phyloP scores from a whole-genome alignment of 2,113 vertebrate genomes.

The Eptatretus burgeri region DNA sequence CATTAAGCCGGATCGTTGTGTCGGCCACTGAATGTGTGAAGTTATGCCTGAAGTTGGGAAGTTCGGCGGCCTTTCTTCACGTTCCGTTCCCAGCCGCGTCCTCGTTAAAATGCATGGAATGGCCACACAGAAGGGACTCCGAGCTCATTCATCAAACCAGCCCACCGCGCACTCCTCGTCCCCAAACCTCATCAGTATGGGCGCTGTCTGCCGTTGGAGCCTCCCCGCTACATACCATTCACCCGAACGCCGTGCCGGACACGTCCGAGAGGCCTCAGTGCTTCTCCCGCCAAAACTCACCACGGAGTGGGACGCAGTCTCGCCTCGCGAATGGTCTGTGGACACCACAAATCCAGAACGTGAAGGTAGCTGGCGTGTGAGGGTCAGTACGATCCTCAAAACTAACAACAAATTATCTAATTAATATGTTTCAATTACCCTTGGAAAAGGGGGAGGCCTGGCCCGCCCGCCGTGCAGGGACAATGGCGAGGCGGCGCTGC shows the following conservation, averaged over 20 bases:
- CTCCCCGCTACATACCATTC: not conserved
- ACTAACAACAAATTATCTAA: slow-evolving; percentile 6
- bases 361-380: too few relatives aligned
- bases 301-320: not conserved
- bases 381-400: not conserved
- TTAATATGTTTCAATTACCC: slow-evolving; percentile 4
- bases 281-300: not conserved
- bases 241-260: not conserved
- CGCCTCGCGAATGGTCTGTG: not conserved
- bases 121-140: slow-evolving; percentile 1
- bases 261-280: not conserved
- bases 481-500: not conserved
- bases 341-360: not conserved
- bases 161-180: slow-evolving; percentile 1
- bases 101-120: slow-evolving; percentile 4
- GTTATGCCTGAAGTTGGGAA: too few relatives aligned
- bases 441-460: not conserved
- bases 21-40: too few relatives aligned
- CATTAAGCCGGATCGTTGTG: too few relatives aligned
- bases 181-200: not conserved
- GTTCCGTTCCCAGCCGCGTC: slow-evolving; percentile 5
- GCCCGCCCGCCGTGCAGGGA: not conserved
- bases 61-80: too few relatives aligned
- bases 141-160: slow-evolving; percentile 4
- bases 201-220: not conserved